A percentile compares a stretch with the other conserved stretches of the same genome.
These are phyloP conservation scores for Adoxophyes honmai DNA, from an alignment of 1,140 invertebrate species.

Conservation along the genomic window DNA sequence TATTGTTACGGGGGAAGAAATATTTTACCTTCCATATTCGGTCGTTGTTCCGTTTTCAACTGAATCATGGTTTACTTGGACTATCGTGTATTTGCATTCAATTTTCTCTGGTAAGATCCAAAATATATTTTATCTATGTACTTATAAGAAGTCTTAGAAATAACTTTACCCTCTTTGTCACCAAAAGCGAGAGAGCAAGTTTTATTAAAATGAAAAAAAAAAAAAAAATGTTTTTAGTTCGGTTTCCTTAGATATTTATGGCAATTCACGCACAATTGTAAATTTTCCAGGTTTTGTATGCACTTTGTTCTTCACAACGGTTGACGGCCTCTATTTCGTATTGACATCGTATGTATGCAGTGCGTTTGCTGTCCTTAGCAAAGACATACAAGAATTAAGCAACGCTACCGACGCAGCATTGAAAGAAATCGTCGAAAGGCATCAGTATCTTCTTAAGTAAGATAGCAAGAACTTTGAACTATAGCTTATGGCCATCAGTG, in stretches of 20 bases:
- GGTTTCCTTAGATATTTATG: slow-evolving; percentile 11
- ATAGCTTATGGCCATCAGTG: too few species aligned
- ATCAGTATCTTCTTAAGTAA: slow-evolving; percentile 49
- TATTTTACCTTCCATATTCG: slow-evolving; percentile 41
- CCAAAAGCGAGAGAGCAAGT: too few species aligned
- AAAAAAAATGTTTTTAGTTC: too few species aligned
- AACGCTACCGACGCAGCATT: slow-evolving; percentile 18
- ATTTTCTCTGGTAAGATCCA: slow-evolving; percentile 37
- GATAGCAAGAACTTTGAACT: not conserved
- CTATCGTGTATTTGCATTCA: slow-evolving; percentile 39
- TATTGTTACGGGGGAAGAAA: slow-evolving; percentile 26
- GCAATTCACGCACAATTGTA: not conserved
- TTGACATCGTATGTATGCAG: slow-evolving; percentile 46
- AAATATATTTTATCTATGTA: not conserved
- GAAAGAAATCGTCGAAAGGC: slow-evolving; percentile 35
- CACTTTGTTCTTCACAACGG: slow-evolving; percentile 41
- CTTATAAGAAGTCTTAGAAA: too few species aligned
- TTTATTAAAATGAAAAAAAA: too few species aligned
- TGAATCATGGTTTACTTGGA: slow-evolving; percentile 38
- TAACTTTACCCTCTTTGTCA: too few species aligned
- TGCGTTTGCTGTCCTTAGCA: slow-evolving; percentile 40
- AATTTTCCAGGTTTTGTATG: slow-evolving; percentile 39
- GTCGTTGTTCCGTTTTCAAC: slow-evolving; percentile 43
- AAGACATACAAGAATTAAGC: slow-evolving; percentile 30
- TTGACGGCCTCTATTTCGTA: slow-evolving; percentile 46